phyloP scores from a whole-genome alignment of 2,888 invertebrate species.

The Drosophila nr. perissopoda region DNA sequence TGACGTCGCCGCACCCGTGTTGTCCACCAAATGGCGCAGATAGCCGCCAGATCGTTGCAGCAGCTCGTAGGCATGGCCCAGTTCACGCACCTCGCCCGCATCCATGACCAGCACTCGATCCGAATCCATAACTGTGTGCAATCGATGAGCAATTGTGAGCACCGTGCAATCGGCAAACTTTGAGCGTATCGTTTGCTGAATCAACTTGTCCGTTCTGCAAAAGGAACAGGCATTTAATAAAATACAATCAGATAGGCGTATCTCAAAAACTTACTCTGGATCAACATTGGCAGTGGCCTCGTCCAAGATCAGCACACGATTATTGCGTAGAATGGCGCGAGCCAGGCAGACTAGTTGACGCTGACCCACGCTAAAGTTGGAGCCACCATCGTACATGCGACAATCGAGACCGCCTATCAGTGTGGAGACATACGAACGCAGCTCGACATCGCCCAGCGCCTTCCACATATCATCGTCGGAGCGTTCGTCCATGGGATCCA shows the following conservation, averaged over 20 bases:
- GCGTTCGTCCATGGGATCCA: constrained; percentile 92
- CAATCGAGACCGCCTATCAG: constrained; percentile 87
- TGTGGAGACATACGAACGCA: constrained; percentile 89
- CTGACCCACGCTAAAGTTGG: constrained; percentile 95
- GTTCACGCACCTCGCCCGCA: constrained; percentile 89
- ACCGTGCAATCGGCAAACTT: constrained; percentile 94
- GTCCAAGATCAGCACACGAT: constrained; percentile 93
- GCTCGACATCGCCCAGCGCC: constrained; percentile 91
- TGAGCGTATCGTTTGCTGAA: constrained; percentile 92
- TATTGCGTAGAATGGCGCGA: constrained; percentile 91
- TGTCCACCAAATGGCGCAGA: constrained; percentile 89
- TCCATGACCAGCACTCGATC: constrained; percentile 95
- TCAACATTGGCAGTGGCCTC: constrained; percentile 97
- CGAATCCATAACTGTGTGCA: constrained; percentile 96
- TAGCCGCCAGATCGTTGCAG: constrained; percentile 87
- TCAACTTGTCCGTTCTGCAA: constrained; percentile 91
- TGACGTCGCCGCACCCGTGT: constrained; percentile 88
- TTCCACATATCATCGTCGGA: constrained; percentile 91
- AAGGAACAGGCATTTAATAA: neutral
- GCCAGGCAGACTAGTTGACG: constrained; percentile 95
- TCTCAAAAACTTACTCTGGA: constrained; percentile 88
- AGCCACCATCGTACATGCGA: constrained; percentile 90
- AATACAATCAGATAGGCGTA: neutral
- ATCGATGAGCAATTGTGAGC: constrained; percentile 94
- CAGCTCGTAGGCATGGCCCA: constrained; percentile 90